Evolutionary conservation across 1,140 invertebrate species (phyloP).

Genomic region (Drosophila lini): DNA sequence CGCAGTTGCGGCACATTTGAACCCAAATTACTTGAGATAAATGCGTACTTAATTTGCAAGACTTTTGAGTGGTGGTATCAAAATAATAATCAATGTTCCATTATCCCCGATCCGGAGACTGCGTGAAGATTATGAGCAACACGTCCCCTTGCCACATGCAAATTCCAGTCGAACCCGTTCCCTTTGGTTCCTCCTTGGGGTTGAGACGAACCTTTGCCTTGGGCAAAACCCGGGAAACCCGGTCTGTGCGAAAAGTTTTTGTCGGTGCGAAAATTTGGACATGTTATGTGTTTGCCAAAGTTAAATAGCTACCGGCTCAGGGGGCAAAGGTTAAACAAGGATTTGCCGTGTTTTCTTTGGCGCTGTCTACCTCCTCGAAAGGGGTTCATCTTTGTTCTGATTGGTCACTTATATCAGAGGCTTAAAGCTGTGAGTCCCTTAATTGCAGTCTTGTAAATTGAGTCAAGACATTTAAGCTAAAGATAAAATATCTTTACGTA

Average conservation of each 20-base stretch:
- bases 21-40: slow-evolving; percentile 82
- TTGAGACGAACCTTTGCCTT: slow-evolving; percentile 20
- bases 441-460: not conserved
- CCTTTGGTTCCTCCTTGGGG: slow-evolving; percentile 4
- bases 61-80: slow-evolving; percentile 81
- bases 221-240: slow-evolving; percentile 11
- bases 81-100: slow-evolving; percentile 82
- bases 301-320: slow-evolving; percentile 77
- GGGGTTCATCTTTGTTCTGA: slow-evolving; percentile 14
- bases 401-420: slow-evolving; percentile 15
- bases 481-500: not conserved
- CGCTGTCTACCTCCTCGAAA: slow-evolving; percentile 21
- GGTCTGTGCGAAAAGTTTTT: slow-evolving; percentile 68
- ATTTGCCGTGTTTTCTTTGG: slow-evolving; percentile 72
- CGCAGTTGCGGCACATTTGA: slow-evolving; percentile 82
- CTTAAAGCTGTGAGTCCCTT: not conserved
- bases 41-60: slow-evolving; percentile 82
- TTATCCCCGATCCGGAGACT: slow-evolving; percentile 67
- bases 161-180: slow-evolving; percentile 76
- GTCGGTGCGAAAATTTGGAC: slow-evolving; percentile 80
- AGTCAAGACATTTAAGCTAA: slow-evolving; percentile 2
- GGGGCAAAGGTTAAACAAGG: slow-evolving; percentile 80
- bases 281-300: slow-evolving; percentile 81
- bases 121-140: slow-evolving; percentile 80
- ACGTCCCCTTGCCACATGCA: slow-evolving; percentile 52